Evolutionary conservation across 2,797 vertebrate species (phyloP), one percentile per base, ranked within the genome.

Genomic region (Microcaecilia unicolor): DNA sequence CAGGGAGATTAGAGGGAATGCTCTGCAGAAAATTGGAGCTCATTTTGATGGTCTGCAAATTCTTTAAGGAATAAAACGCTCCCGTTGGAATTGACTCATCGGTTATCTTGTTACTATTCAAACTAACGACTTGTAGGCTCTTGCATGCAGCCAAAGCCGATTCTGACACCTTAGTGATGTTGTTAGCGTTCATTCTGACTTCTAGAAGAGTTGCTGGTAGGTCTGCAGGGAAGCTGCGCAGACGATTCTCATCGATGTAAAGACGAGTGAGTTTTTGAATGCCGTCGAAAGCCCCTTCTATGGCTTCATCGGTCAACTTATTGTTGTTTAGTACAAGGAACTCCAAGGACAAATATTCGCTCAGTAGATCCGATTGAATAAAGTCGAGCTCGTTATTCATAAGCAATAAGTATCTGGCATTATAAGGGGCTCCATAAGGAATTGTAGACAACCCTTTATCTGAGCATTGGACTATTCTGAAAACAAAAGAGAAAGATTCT

Each of bases 381-480:
- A 53, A 58, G 31, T 61, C 9, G 13, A 76, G 74, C 31, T 12
- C 55, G 48, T 81, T 87, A 41, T 76, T 83, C 70, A 70, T 78
- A 35, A 87, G 55, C 10, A 72, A 57, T 49, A 86, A 25, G 48
- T 70, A 83, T 15, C 71, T 76, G 28, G 61, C 39, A 11, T 67
- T 74, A 22, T 72, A 81, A 11, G 66, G 72, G 27, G 80, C 81
- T 33, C 74, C 70, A 6, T 83, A 72, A 3, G 72, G 69, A 7
- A 75, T 25, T 39, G 48, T 77, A 4, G 67, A 55, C n/a, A 78
- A 25, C 1, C 39, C 49, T 78, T 83, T 82, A 28, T 78, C 73
- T 11, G 72, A 88, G 41, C 83, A 86, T 34, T 75, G 81, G 45
- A 83, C 59, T 41, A 77, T 53, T 65, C 74, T 75, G 58, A 15